phyloP scores from a whole-genome alignment of 2,797 vertebrate species.

The Enteromius fasciolatus region DNA sequence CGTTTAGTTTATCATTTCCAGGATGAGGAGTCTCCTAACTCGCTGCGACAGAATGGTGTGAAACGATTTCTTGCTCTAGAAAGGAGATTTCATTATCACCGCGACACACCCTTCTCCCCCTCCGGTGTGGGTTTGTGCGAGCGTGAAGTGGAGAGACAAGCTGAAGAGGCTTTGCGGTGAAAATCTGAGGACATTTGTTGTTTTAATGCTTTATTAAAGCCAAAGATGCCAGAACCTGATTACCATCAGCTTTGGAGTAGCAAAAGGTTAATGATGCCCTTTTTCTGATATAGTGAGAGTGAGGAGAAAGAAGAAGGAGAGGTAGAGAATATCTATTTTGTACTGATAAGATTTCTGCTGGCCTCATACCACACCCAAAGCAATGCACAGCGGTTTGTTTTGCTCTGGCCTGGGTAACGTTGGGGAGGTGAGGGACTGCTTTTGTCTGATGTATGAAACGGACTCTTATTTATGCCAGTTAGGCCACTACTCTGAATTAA shows the following conservation, averaged over 20 bases:
- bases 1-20: slow-evolving; percentile 65
- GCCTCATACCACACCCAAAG: slow-evolving; percentile 51
- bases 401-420: slow-evolving; percentile 26
- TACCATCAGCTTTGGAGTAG: slow-evolving; percentile 75
- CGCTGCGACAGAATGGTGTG: slow-evolving; percentile 65
- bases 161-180: slow-evolving; percentile 58
- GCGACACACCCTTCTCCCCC: slow-evolving; percentile 60
- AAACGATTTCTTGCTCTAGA: slow-evolving; percentile 73
- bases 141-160: slow-evolving; percentile 18
- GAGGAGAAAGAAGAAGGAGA: slow-evolving; percentile 62
- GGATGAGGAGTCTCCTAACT: slow-evolving; percentile 67
- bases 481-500: slow-evolving; percentile 40
- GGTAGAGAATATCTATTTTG: slow-evolving; percentile 60
- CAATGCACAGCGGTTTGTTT: slow-evolving; percentile 45
- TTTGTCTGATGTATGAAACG: slow-evolving; percentile 53
- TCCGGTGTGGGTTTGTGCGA: slow-evolving; percentile 38
- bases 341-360: slow-evolving; percentile 67
- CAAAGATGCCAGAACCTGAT: slow-evolving; percentile 78
- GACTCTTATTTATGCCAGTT: slow-evolving; percentile 50
- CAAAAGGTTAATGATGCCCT: slow-evolving; percentile 75
- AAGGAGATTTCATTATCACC: slow-evolving; percentile 71
- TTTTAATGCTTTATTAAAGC: slow-evolving; percentile 77
- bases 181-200: slow-evolving; percentile 75
- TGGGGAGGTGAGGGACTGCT: slow-evolving; percentile 46
- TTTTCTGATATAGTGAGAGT: slow-evolving; percentile 60